Percentiles rank a stretch among this genome's conserved stretches.
Conservation (phyloP, 2,888 invertebrate species). For the Meghimatium bilineatum region DNA sequence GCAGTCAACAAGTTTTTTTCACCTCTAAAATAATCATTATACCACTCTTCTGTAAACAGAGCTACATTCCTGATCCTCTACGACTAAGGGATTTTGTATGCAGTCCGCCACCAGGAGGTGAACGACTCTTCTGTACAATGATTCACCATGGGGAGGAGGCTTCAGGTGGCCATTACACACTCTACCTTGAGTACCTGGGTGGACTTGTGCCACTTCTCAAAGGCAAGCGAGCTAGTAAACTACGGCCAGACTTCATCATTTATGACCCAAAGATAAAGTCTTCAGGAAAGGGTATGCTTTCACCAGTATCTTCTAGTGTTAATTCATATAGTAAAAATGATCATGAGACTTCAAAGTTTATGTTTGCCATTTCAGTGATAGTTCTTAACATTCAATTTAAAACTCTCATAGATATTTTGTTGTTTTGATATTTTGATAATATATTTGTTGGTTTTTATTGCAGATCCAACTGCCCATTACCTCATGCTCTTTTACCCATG, state of each 20-base stretch:
- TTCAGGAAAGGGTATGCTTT: constrained; percentile 57
- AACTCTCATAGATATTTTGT: too few species aligned
- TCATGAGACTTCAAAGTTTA: too few species aligned
- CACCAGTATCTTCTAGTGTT: not conserved
- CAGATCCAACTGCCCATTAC: too few species aligned
- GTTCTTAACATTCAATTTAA: too few species aligned
- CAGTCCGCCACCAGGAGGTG: constrained; percentile 89
- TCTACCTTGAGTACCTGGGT: constrained; percentile 95
- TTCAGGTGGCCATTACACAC: constrained; percentile 78
- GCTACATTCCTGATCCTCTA: constrained; percentile 93
- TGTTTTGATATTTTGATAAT: too few species aligned
- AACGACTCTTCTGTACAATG: constrained; percentile 97
- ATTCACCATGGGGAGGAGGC: constrained; percentile 86
- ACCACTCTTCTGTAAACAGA: constrained; percentile 78
- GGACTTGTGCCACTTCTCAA: constrained; percentile 96
- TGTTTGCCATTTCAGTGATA: too few species aligned
- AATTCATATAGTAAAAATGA: too few species aligned
- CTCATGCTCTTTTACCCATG: too few species aligned
- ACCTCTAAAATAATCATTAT: too few species aligned
- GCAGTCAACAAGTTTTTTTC: too few species aligned
- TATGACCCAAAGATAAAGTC: constrained; percentile 78
- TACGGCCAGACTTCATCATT: constrained; percentile 98
- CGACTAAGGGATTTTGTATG: constrained; percentile 95
- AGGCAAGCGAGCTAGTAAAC: constrained; percentile 96
- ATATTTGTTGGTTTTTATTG: too few species aligned